Base-by-base conservation (phyloP, 2,888 invertebrate genomes). In the Cacoxenus indagator region DNA sequence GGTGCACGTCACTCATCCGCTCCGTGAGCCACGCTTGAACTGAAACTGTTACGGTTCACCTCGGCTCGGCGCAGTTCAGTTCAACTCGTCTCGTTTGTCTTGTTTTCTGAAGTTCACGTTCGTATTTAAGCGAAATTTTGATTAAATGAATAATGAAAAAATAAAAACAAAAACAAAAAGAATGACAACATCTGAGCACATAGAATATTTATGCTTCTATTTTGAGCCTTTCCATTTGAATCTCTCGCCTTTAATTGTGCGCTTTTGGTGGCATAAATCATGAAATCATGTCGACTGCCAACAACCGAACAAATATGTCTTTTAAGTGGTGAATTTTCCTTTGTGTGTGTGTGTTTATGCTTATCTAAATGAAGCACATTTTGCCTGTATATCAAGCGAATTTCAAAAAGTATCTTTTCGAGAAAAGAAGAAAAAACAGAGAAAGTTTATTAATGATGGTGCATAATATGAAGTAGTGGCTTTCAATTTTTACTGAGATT, bases 1-100 rank as follows among this genome's bases (percentile, higher is more conserved):
- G 68, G 51, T 54, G 64, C 61, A 70, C 68, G 75, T 80, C 73
- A 76, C 81, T 81, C 79, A 80, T 80, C 75, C 81, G 79, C 79
- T 75, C 67, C 73, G 51, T 72, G 69, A 65, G 65, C 71, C 71
- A n/a, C 22, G 37, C 22, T 27, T 17, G 2, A 8, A 24, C 27
- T 26, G 48, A 22, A 64, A 59, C 11, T 29, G 29, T 24, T 4
- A n/a, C 24, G 31, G 11, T 46, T 57, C 57, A 61, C 61, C 69
- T 55, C 69, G 68, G 67, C 51, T 29, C 27, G 57, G 14, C 57
- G 14, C n/a, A 11, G 11, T 17, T 29, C 27, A 27, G 14, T 27
- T 19, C n/a, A 11, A 11, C 8, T 29, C 71, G 69, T 74, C 70
- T 76, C 69, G 71, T 72, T 81, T 17, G 51, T 22, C 6, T 51